Base-by-base conservation (phyloP, 2,888 invertebrate species). In the Phortica magna region DNA sequence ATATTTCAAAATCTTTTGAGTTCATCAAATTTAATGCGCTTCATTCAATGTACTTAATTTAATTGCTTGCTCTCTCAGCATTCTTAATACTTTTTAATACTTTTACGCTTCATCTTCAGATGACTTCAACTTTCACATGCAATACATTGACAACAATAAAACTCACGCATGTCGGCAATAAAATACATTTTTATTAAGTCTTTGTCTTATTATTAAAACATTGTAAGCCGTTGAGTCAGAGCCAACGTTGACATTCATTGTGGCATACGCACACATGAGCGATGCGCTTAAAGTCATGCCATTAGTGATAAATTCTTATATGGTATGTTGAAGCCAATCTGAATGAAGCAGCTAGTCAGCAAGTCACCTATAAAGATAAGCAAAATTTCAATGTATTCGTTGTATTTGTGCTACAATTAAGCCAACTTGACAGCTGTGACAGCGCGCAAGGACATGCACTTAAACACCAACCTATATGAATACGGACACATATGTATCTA, bases 361-460 rank as follows among this genome's bases (percentile, higher is more conserved):
- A 48, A 48, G 48, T 48, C 48, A 48, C 48, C 9, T 48, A 48
- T 48, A 2, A 5, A 65, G 31, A 41, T 65, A 39, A 31, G 3
- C 10, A 41, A 65, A 65, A 31, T 39, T 10, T 61, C 31, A 61
- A 65, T 41, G 14, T n/a, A 14, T 12, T 2, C 48, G 14, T 48
- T 9, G 14, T 2, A 48, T 9, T 48, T 48, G 48, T 65, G 65
- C 39, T 31, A 65, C 12, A 57, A 72, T 72, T 72, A 72, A 72
- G 31, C 57, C 67, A 55, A 57, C 31, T 12, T 72, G 72, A 72
- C 72, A 72, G 31, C 57, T 72, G 41, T 72, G 55, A 72, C 72
- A 72, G 42, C 55, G 67, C 67, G 41, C 67, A 67, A 42, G 67
- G 42, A 67, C 67, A 67, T 17, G 42, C 19, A 59, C 59, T n/a